Conservation (phyloP, 2,113 vertebrate genomes). For the Nerophis ophidion region DNA sequence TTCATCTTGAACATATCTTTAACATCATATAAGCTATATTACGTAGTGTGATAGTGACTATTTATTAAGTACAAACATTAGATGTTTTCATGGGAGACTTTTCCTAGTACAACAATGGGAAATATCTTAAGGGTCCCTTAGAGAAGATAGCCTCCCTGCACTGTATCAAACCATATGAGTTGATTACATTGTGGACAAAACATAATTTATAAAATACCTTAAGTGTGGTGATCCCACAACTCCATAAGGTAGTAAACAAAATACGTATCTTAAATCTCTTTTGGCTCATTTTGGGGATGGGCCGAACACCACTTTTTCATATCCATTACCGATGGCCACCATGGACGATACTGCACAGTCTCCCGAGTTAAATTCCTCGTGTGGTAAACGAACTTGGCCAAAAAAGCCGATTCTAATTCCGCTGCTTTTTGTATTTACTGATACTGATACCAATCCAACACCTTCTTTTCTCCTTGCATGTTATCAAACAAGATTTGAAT, state of each 20-base stretch:
- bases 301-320: too few relatives aligned
- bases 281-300: conserved; percentile 22
- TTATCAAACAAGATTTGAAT: too few relatives aligned
- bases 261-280: conserved; percentile 35
- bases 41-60: not conserved
- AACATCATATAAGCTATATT: conserved; percentile 41
- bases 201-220: conserved; percentile 3
- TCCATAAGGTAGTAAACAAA: conserved; percentile 33
- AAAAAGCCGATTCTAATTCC: too few relatives aligned
- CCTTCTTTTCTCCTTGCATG: too few relatives aligned
- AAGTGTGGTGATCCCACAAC: not conserved
- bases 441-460: too few relatives aligned
- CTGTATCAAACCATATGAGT: conserved; percentile 12
- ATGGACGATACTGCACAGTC: too few relatives aligned
- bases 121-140: not conserved
- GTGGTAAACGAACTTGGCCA: too few relatives aligned
- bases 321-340: too few relatives aligned
- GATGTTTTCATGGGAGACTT: conserved; percentile 16
- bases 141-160: not conserved
- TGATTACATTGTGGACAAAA: not conserved
- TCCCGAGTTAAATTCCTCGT: too few relatives aligned
- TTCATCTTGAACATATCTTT: conserved; percentile 30
- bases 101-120: conserved; percentile 1
- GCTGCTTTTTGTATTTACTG: too few relatives aligned
- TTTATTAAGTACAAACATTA: conserved; percentile 8